Evolutionary conservation across 2,888 invertebrate species (phyloP).

Genomic region (Drosophila mayaguana): DNA sequence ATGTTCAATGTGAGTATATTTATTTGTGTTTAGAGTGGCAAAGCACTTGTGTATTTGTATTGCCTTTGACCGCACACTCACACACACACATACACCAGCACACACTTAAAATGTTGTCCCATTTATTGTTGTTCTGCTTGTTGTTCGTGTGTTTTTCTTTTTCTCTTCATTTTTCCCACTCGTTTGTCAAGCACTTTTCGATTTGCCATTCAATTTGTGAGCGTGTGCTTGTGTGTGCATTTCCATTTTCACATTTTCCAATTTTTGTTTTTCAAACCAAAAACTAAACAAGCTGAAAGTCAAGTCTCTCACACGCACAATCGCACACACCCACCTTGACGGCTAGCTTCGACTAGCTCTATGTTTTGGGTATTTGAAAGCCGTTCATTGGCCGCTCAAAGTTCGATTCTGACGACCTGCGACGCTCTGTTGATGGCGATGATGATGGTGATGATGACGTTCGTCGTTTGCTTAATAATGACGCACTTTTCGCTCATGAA

Average conservation of each 20-base stretch:
- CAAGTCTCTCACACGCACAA: conserved; percentile 44
- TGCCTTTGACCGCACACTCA: conserved; percentile 35
- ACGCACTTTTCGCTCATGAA: conserved; percentile 61
- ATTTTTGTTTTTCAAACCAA: conserved; percentile 45
- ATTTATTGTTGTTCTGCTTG: conserved; percentile 43
- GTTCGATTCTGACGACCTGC: conserved; percentile 39
- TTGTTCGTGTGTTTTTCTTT: conserved; percentile 28
- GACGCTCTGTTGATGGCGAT: conserved; percentile 10
- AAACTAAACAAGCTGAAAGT: conserved; percentile 62
- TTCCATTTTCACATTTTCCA: conserved; percentile 15
- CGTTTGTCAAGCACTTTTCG: conserved; percentile 73
- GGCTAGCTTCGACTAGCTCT: conserved; percentile 26
- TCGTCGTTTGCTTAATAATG: conserved; percentile 37
- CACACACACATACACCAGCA: conserved; percentile 19
- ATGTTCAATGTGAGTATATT: conserved; percentile 15
- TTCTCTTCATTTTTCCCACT: conserved; percentile 15
- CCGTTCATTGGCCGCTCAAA: conserved; percentile 58
- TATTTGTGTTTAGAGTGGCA: conserved; percentile 33
- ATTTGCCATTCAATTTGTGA: conserved; percentile 61
- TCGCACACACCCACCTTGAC: conserved; percentile 45
- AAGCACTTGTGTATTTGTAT: conserved; percentile 53
- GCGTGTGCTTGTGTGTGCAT: conserved; percentile 9
- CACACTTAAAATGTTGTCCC: conserved; percentile 42
- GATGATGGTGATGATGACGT: conserved; percentile 22
- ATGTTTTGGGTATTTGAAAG: conserved; percentile 50